Evolutionary conservation across 2,888 invertebrate species (phyloP), one percentile per base, ranked within the genome.

Genomic region (Brachypterus glaber): DNA sequence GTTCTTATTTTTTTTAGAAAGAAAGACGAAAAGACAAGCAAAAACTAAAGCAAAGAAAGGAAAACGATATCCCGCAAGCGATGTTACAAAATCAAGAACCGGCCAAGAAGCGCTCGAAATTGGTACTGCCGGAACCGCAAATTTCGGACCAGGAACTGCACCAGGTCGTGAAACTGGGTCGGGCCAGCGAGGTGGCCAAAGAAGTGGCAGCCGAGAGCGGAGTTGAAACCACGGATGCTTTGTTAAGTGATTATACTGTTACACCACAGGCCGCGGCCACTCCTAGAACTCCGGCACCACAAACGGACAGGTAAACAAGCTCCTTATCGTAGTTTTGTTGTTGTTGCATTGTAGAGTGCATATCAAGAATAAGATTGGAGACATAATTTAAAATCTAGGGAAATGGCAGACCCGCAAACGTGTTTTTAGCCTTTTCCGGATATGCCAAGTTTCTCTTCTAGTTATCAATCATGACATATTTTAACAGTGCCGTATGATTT

Each of bases 111-210:
- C 73, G 96, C 37, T 93, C 92, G 48, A 98, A 98, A 64, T 73
- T 99, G 18, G 95, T 98, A 16, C 64, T 99, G 35, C 97, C 98
- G 0, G 83, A 87, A 49, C 97, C 98, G 1, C 97, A 98, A 67
- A 96, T 98, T 40, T 85, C 93, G 0, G 97, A 98, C 62, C 76
- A 82, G 69, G 90, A 91, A 63, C 62, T 91, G 38, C 87, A 89
- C 52, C 88, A 90, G 69, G 91, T 92, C 2, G 90, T 92, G 8
- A 92, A 92, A 66, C 68, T 95, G 29, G 97, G 97, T 13, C 74
- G 84, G 30, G 88, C 89, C 1, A 87, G 87, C 45, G 93, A 95
- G 65, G 78, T 82, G 41, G 95, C 92, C 2, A 82, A 93, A 46
- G 91, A 90, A 65, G 81, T 82, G 0, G 88, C 85, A 1, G 79